Evolutionary conservation across 2,888 invertebrate genomes (phyloP).

Genomic region (Drosophila crucigera): DNA sequence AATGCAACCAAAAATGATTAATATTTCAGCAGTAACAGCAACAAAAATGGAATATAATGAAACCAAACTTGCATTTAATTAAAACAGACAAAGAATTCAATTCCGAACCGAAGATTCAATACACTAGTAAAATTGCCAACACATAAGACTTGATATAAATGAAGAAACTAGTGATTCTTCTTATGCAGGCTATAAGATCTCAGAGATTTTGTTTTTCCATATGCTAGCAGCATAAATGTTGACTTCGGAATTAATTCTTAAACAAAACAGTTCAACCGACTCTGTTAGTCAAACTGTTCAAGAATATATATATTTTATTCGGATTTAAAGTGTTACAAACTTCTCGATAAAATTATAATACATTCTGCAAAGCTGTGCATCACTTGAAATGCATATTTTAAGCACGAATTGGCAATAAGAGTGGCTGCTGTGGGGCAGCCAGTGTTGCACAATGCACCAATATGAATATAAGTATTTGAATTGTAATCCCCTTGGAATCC

Average conservation of each 20-base stretch:
- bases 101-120: slow-evolving; percentile 23
- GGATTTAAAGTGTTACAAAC: not conserved
- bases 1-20: slow-evolving; percentile 41
- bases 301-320: not conserved
- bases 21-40: slow-evolving; percentile 1
- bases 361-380: slow-evolving; percentile 18
- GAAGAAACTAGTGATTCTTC: not conserved
- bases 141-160: not conserved
- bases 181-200: not conserved
- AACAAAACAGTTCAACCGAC: not conserved
- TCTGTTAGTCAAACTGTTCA: not conserved
- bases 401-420: slow-evolving; percentile 42
- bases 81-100: not conserved
- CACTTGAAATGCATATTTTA: slow-evolving; percentile 45
- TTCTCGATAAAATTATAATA: not conserved
- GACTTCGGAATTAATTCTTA: not conserved
- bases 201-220: not conserved
- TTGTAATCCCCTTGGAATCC: not conserved
- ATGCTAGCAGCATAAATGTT: not conserved
- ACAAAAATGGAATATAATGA: slow-evolving; percentile 5
- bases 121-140: not conserved
- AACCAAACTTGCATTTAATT: slow-evolving; percentile 56
- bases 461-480: slow-evolving; percentile 1
- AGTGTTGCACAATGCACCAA: slow-evolving; percentile 3
- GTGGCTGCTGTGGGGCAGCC: slow-evolving; percentile 8